Evolutionary conservation across 2,113 vertebrate species (phyloP).

Genomic region (Poeciliopsis turrubarensis): DNA sequence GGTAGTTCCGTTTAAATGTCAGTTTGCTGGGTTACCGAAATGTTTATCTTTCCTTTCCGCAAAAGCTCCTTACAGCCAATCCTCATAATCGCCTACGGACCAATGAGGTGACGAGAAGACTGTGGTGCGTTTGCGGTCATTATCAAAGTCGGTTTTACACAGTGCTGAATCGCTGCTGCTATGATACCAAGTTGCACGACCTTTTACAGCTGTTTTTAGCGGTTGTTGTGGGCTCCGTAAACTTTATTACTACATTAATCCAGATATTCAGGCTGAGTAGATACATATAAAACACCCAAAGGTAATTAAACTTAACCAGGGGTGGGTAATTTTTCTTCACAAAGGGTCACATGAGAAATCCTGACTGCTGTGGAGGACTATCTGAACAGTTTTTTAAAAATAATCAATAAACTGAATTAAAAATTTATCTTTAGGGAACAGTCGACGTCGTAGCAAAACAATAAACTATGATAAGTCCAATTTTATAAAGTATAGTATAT

Average conservation of each 20-base stretch:
- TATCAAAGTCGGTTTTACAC: slow-evolving; percentile 40
- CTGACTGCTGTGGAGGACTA: not conserved
- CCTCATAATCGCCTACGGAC: slow-evolving; percentile 48
- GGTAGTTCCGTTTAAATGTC: not conserved
- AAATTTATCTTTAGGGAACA: not conserved
- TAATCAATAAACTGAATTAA: not conserved
- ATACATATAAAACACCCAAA: not conserved
- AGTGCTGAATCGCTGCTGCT: not conserved
- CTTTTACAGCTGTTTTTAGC: not conserved
- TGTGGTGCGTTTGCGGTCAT: not conserved
- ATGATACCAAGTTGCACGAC: slow-evolving; percentile 6
- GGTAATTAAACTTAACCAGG: not conserved
- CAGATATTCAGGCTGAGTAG: not conserved
- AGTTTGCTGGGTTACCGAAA: not conserved
- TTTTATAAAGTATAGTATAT: not conserved
- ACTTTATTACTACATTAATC: not conserved
- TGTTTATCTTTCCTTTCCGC: slow-evolving; percentile 24
- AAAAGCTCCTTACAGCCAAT: slow-evolving; percentile 58
- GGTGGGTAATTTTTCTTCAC: not conserved
- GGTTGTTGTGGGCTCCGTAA: not conserved
- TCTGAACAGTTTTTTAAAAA: not conserved
- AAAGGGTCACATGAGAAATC: not conserved
- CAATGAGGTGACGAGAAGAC: slow-evolving; percentile 34
- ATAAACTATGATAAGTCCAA: not conserved
- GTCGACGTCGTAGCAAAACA: not conserved